Percentiles rank a stretch among this genome's conserved stretches.
Conservation (phyloP, 1,140 invertebrate species). For the Drosophila biarmipes region DNA sequence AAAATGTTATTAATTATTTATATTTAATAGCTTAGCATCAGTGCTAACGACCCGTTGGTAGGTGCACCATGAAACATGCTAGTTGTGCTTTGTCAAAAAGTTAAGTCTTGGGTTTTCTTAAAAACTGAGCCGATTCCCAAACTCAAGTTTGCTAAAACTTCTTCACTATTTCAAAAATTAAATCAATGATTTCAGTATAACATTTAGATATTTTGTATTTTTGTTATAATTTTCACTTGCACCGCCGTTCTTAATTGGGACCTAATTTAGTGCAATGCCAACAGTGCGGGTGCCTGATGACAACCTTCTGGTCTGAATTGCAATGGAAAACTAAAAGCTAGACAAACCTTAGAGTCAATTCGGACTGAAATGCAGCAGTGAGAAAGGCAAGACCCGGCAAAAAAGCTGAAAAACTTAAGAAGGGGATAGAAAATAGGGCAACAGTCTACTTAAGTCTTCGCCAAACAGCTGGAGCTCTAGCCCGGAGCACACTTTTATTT, state of each 20-base stretch:
- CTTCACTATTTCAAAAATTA: no score
- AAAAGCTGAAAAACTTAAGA: constrained; percentile 20
- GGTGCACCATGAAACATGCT: no score
- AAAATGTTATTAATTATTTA: no score
- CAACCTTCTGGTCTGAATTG: constrained; percentile 21
- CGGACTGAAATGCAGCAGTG: constrained; percentile 25
- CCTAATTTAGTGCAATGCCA: neutral
- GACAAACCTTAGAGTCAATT: constrained; percentile 19
- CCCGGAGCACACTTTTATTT: neutral
- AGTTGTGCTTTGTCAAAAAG: no score
- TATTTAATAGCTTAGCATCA: no score
- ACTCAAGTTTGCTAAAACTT: no score
- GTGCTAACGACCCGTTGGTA: no score
- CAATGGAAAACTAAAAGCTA: constrained; percentile 30
- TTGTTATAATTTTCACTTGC: no score
- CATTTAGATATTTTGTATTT: no score
- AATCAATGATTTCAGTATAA: no score
- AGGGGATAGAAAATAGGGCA: constrained; percentile 18
- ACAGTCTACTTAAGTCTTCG: constrained; percentile 21
- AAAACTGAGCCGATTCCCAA: no score
- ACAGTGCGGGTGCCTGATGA: neutral
- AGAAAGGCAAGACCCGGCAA: constrained; percentile 28
- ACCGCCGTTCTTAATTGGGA: constrained; percentile 2
- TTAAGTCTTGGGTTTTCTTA: no score
- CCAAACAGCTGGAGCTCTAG: constrained; percentile 5